Base-by-base conservation (phyloP, 2,888 invertebrate genomes). In the Macropis europaea region DNA sequence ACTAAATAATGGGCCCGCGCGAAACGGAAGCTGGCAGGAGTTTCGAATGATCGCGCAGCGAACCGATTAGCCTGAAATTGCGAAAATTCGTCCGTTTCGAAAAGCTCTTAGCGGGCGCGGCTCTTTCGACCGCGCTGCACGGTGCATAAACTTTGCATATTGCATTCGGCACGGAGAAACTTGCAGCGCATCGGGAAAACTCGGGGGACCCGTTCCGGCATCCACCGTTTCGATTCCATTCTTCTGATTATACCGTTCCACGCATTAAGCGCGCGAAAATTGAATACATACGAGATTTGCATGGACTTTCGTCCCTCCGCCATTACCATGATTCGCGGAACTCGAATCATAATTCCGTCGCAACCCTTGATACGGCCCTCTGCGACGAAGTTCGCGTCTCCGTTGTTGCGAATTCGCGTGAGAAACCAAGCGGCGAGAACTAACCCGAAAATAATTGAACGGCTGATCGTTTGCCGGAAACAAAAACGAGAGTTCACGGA, bases 91-190 rank as follows among this genome's bases (percentile, higher is more conserved):
- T 13, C 26, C 24, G 11, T 53, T 47, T 42, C 30, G 9, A 36
- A 2, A 40, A 42, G 34, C 40, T 24, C 15, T 38, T 26, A 15
- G 11, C 9, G 15, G 11, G 11, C 13, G n/a, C 28, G 3, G 11
- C 28, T 32, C 30, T 17, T 9, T 19, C 34, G n/a, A 22, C 48
- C 47, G 36, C 38, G 40, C 47, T 54, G 26, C 40, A 72, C 75
- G 71, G 76, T 73, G 66, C 67, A 76, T 59, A 73, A 79, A 78
- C 66, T 68, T 69, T 75, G 73, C 68, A 76, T 71, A 70, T 73
- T 50, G 59, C 60, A 34, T 22, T 36, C 38, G 24, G 26, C 57
- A 48, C 26, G 48, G 36, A 17, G 28, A 34, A 70, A 66, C 40
- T 53, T 48, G 30, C 34, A 26, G 32, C 22, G 28, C 45, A 7